Percentiles rank a stretch among this genome's conserved stretches.
These are phyloP conservation scores for Phyto melanocephala DNA, from an alignment of 2,888 invertebrate species.

Conservation along the genomic window DNA sequence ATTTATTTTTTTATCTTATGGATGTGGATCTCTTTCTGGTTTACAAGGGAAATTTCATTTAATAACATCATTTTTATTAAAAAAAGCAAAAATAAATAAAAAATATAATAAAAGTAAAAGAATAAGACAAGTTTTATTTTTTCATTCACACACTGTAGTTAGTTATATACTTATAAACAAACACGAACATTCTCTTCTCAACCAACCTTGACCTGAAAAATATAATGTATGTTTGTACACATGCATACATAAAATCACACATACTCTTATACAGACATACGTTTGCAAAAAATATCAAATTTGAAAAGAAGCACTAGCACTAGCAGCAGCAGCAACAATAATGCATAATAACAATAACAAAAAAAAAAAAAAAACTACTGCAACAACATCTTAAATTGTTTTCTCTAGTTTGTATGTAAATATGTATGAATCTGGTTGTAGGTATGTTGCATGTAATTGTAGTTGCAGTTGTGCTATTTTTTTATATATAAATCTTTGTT, in stretches of 20 bases:
- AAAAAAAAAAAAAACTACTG: slow-evolving; percentile 13
- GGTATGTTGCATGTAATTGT: neutral
- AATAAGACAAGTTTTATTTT: slow-evolving; percentile 18
- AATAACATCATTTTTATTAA: slow-evolving; percentile 29
- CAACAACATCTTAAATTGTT: slow-evolving; percentile 60
- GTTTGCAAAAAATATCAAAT: slow-evolving; percentile 8
- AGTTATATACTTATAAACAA: slow-evolving; percentile 20
- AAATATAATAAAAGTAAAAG: slow-evolving; percentile 31
- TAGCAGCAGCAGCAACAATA: neutral
- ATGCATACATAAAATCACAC: neutral
- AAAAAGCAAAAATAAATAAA: slow-evolving; percentile 12
- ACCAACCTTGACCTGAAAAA: slow-evolving; percentile 78
- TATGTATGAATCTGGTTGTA: slow-evolving; percentile 20
- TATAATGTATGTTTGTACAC: slow-evolving; percentile 17
- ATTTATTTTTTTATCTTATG: neutral
- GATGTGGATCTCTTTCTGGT: neutral
- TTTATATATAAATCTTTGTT: slow-evolving; percentile 1
- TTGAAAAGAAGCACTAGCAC: neutral
- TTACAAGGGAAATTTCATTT: neutral
- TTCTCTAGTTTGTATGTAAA: slow-evolving; percentile 25
- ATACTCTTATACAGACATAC: neutral
- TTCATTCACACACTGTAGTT: neutral
- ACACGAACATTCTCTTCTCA: slow-evolving; percentile 57
- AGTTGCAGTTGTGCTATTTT: neutral
- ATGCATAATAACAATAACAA: slow-evolving; percentile 12